Percentiles rank a stretch among this genome's conserved stretches.
Conservation (phyloP, 2,888 invertebrate genomes). For the Lasioglossum zephyrum region DNA sequence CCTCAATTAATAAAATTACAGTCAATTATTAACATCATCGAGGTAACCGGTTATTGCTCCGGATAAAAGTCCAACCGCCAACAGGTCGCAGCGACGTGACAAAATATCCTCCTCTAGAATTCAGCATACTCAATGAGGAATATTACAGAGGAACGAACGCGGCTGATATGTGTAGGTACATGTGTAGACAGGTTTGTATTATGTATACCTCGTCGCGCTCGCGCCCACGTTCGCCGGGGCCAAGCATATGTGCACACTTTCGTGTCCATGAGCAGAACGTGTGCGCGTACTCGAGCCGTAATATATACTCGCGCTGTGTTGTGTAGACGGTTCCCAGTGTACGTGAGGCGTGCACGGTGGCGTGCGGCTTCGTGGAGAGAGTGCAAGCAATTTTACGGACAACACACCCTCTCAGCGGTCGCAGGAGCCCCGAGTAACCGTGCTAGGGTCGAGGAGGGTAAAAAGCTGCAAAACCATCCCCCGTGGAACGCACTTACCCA, state of each 20-base stretch:
- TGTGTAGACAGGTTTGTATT: background rate
- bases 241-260: background rate
- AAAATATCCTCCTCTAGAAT: background rate
- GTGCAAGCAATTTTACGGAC: slow-evolving; percentile 77
- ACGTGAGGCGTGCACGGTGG: slow-evolving; percentile 37
- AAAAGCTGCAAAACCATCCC: slow-evolving; percentile 72
- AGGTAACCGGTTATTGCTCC: background rate
- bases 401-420: slow-evolving; percentile 70
- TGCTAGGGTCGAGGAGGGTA: slow-evolving; percentile 71
- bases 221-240: background rate
- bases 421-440: slow-evolving; percentile 57
- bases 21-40: background rate
- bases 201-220: background rate
- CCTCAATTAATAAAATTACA: background rate
- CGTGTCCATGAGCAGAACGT: background rate
- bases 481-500: slow-evolving; percentile 77
- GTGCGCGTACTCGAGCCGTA: slow-evolving; percentile 2
- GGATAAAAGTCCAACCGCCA: background rate
- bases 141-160: slow-evolving; percentile 11
- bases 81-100: background rate
- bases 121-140: slow-evolving; percentile 11
- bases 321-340: background rate
- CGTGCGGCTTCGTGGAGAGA: slow-evolving; percentile 58
- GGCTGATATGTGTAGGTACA: background rate
- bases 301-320: background rate